Conservation (phyloP, 2,888 invertebrate species). For the Yponomeuta plumbellus region DNA sequence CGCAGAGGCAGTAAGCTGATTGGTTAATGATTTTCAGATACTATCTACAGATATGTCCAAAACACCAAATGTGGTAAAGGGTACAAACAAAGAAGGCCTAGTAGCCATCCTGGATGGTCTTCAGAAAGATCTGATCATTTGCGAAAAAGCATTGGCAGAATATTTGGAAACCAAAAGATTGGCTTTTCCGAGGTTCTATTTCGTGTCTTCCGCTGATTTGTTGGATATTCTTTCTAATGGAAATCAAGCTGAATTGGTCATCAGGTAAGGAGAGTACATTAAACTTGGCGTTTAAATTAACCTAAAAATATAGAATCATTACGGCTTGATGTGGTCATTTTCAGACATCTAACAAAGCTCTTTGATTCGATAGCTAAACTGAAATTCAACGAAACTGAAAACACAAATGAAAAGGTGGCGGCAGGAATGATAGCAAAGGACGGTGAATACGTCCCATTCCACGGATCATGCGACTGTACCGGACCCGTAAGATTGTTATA, state of each 20-base stretch:
- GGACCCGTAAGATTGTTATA: slow-evolving; percentile 81
- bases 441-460: slow-evolving; percentile 93
- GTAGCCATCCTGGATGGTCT: slow-evolving; percentile 86
- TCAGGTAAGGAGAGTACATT: slow-evolving; percentile 48
- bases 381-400: slow-evolving; percentile 82
- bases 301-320: neutral
- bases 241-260: slow-evolving; percentile 92
- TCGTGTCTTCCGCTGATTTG: slow-evolving; percentile 96
- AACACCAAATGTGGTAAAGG: slow-evolving; percentile 92
- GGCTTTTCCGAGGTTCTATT: slow-evolving; percentile 97
- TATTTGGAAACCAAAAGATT: slow-evolving; percentile 97
- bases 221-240: slow-evolving; percentile 97
- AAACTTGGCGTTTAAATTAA: neutral
- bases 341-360: slow-evolving; percentile 93
- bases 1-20: no score
- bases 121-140: slow-evolving; percentile 90
- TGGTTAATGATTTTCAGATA: slow-evolving; percentile 51
- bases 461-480: slow-evolving; percentile 85
- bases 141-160: slow-evolving; percentile 97
- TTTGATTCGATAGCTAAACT: slow-evolving; percentile 96
- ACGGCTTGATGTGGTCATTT: slow-evolving; percentile 25
- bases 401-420: slow-evolving; percentile 77
- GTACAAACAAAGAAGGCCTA: slow-evolving; percentile 91
- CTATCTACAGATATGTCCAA: slow-evolving; percentile 86
- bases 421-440: slow-evolving; percentile 95